phyloP scores from a whole-genome alignment of 2,888 invertebrate genomes.

The Podotricha telesiphe region DNA sequence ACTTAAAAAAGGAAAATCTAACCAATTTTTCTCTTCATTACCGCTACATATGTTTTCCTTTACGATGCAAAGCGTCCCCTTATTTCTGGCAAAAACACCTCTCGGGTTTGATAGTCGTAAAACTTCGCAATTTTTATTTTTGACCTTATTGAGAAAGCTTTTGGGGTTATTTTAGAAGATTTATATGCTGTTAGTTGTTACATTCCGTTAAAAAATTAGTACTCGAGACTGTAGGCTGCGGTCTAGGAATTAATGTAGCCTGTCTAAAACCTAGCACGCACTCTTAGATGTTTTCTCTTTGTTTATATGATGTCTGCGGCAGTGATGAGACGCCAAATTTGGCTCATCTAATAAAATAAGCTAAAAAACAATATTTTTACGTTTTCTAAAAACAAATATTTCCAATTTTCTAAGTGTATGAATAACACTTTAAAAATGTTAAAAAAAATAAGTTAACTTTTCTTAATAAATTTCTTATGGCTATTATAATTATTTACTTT shows the following conservation, averaged over 20 bases:
- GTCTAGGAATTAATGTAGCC: conserved; percentile 78
- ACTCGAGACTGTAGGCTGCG: conserved; percentile 76
- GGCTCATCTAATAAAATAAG: conserved; percentile 4
- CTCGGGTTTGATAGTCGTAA: conserved; percentile 36
- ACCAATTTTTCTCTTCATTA: conserved; percentile 52
- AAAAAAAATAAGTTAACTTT: too few species aligned
- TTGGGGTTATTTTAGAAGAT: conserved; percentile 11
- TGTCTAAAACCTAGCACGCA: conserved; percentile 74
- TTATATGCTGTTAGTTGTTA: neutral
- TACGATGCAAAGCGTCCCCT: conserved; percentile 42
- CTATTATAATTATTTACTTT: too few species aligned
- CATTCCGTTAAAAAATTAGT: conserved; percentile 46
- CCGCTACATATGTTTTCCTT: conserved; percentile 42
- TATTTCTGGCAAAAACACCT: conserved; percentile 40
- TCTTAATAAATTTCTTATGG: too few species aligned
- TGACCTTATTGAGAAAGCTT: neutral
- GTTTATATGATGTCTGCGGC: conserved; percentile 55
- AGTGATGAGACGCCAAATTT: conserved; percentile 32
- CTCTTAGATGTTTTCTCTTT: conserved; percentile 62
- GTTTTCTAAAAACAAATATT: too few species aligned
- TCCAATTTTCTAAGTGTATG: too few species aligned
- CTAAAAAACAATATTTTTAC: too few species aligned
- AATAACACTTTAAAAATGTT: too few species aligned
- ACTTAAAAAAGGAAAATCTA: conserved; percentile 19
- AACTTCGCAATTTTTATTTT: neutral